Percentiles rank a stretch among this genome's conserved stretches.
Evolutionary conservation across 2,113 vertebrate species (phyloP).

Genomic region (Rhadina sibilatrix): DNA sequence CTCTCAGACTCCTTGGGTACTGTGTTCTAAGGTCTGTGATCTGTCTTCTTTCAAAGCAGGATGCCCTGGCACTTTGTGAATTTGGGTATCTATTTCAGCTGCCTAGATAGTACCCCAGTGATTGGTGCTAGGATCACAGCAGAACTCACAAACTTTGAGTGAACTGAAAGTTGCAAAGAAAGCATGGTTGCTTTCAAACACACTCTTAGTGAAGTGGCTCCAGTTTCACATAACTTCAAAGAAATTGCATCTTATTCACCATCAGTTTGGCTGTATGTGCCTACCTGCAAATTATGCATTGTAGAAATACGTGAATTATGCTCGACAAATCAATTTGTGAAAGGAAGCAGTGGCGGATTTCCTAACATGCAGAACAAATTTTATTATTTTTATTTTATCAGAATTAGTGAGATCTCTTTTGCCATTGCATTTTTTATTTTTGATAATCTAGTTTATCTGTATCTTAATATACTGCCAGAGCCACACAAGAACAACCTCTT

Average conservation of each 20-base stretch:
- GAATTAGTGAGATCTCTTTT: not conserved
- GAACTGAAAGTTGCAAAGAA: not conserved
- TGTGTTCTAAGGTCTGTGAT: not conserved
- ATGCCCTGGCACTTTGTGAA: not conserved
- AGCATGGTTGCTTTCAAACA: not conserved
- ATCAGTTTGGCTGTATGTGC: not conserved
- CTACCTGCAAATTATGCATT: not conserved
- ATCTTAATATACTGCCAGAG: not conserved
- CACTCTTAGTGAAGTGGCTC: not conserved
- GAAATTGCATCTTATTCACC: not conserved
- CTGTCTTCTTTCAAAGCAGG: not conserved
- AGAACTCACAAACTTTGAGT: not conserved
- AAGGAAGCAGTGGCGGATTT: not conserved
- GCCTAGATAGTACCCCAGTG: not conserved
- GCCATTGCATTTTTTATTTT: not conserved
- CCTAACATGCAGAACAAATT: not conserved
- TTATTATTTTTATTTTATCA: not conserved
- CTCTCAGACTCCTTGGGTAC: not conserved
- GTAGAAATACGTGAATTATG: not conserved
- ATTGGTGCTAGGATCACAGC: not conserved
- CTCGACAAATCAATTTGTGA: not conserved
- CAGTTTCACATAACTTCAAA: not conserved
- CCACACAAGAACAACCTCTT: not conserved
- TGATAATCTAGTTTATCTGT: not conserved
- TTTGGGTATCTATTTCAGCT: not conserved